Evolutionary conservation across 2,888 invertebrate genomes (phyloP), one percentile per base, ranked within the genome.

Genomic region (Oscheius sp.): DNA sequence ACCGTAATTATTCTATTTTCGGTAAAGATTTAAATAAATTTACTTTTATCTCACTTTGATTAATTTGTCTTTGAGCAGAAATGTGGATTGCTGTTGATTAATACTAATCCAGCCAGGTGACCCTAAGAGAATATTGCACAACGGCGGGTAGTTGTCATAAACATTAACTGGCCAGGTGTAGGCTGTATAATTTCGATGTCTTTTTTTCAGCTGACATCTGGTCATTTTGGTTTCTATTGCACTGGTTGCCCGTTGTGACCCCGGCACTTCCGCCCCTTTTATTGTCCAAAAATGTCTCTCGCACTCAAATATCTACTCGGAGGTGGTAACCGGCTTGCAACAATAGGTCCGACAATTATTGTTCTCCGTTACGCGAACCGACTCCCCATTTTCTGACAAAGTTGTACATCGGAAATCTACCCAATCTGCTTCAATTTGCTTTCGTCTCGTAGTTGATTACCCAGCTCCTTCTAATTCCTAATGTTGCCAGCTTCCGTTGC

Each of bases 221-320:
- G 16, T 25, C 13, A 25, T 9, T 18, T 18, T 21, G 21, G 56
- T 25, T 55, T 13, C 16, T 21, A 13, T 55, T 55, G 21, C 56
- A 16, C 5, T 27, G 27, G 58, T 49, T 49, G 49, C 49, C 9
- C 9, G 45, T 45, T 21, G 41, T 18, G 41, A 45, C 41, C 61
- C 43, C 61, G 61, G 9, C 61, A 61, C 61, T 61, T 61, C 61
- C 61, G 61, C 41, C 21, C n/a, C 61, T 61, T 61, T 61, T 61
- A 61, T 61, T 41, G 2, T 25, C 45, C 41, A 41, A 41, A 61
- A 61, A 61, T 23, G 45, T 43, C 61, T n/a, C n/a, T 61, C 61
- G 41, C 43, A 55, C 55, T 55, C 55, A 55, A 55, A 55, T 21
- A 55, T 25, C 13, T 13, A 35, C 35, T 35, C 35, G 5, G 3